These are phyloP conservation scores for Tetramorium simillimum DNA, from an alignment of 1,140 invertebrate species.

Conservation along the genomic window DNA sequence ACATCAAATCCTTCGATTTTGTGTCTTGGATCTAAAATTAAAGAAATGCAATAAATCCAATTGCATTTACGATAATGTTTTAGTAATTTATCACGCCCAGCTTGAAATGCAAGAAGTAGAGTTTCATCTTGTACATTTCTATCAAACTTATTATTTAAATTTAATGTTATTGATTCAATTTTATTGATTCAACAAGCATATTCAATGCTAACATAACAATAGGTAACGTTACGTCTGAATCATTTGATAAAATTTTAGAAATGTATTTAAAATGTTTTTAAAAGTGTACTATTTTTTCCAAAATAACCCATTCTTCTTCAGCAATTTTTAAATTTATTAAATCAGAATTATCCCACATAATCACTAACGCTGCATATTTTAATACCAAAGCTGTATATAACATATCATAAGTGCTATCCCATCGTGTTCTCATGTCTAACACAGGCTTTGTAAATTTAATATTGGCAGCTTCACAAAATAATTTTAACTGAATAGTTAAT, in stretches of 20 bases:
- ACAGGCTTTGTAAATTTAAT: constrained; percentile 35
- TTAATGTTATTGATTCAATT: constrained; percentile 33
- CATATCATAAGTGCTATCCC: constrained; percentile 38
- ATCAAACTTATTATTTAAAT: constrained; percentile 35
- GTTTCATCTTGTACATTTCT: constrained; percentile 37
- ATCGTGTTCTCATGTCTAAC: constrained; percentile 22
- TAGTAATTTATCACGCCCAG: constrained; percentile 41
- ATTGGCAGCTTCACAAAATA: constrained; percentile 8
- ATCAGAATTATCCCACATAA: constrained; percentile 5
- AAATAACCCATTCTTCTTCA: neutral
- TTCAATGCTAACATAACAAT: constrained; percentile 44
- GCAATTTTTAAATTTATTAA: constrained; percentile 7
- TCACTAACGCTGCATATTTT: constrained; percentile 10
- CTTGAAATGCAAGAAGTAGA: constrained; percentile 44
- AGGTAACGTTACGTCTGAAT: constrained; percentile 29
- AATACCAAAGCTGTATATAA: constrained; percentile 17
- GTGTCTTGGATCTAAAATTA: constrained; percentile 14
- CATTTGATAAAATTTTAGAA: neutral
- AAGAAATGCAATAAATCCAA: constrained; percentile 20
- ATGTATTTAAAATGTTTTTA: constrained; percentile 4
- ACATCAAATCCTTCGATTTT: constrained; percentile 6
- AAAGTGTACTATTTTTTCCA: constrained; percentile 4
- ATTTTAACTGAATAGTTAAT: constrained; percentile 18
- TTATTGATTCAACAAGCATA: constrained; percentile 56
- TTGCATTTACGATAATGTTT: constrained; percentile 45